Percentiles rank a stretch among this genome's conserved stretches.
These are phyloP conservation scores for Spisula subtruncata DNA, from an alignment of 2,888 invertebrate genomes.

Conservation along the genomic window DNA sequence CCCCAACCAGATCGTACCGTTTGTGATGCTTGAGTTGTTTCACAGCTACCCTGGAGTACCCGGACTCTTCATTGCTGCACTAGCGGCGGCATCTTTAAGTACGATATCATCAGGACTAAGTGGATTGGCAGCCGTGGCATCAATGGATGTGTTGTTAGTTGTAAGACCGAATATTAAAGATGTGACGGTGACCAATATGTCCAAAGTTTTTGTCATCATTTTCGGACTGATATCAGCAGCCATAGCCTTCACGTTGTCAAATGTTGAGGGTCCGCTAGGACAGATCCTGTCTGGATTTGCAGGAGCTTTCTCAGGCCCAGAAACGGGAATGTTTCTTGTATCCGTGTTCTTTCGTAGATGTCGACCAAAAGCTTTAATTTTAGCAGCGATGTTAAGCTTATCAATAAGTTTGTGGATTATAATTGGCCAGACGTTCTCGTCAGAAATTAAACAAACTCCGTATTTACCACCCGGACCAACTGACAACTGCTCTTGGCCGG, in stretches of 20 bases:
- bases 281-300: slow-evolving; percentile 39
- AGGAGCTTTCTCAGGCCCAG: slow-evolving; percentile 34
- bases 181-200: background rate
- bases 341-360: slow-evolving; percentile 31
- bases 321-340: too few relatives aligned
- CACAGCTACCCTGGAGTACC: too few relatives aligned
- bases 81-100: too few relatives aligned
- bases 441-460: slow-evolving; percentile 4
- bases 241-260: slow-evolving; percentile 30
- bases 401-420: slow-evolving; percentile 28
- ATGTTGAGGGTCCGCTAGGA: slow-evolving; percentile 46
- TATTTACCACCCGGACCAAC: slow-evolving; percentile 31
- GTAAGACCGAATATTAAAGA: background rate
- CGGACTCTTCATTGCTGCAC: slow-evolving; percentile 38
- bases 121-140: slow-evolving; percentile 35
- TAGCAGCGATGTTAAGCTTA: background rate
- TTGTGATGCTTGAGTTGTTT: slow-evolving; percentile 1
- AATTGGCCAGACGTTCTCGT: slow-evolving; percentile 31
- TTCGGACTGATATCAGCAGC: slow-evolving; percentile 38
- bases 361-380: slow-evolving; percentile 15
- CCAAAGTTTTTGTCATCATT: slow-evolving; percentile 41
- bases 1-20: slow-evolving; percentile 37
- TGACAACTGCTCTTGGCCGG: slow-evolving; percentile 13
- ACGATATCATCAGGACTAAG: slow-evolving; percentile 42
- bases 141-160: slow-evolving; percentile 31